Evolutionary conservation across 2,113 vertebrate species (phyloP).

Genomic region (Mormyrus iriodes): DNA sequence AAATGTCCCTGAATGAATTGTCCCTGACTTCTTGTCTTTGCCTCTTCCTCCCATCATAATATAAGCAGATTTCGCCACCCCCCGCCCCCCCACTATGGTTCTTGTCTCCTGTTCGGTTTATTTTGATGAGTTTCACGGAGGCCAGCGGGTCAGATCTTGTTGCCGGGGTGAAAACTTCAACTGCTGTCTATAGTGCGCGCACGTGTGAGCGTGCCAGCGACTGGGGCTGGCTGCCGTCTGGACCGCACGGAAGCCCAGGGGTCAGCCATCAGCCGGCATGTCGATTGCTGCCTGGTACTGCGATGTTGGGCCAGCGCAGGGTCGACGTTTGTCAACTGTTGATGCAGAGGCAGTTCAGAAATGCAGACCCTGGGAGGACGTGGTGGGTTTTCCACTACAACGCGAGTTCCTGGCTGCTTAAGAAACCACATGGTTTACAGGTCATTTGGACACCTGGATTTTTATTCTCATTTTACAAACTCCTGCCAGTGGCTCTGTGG

Average conservation of each 20-base stretch:
- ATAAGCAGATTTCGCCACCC: conserved; percentile 60
- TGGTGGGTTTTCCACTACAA: conserved; percentile 14
- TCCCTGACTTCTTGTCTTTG: conserved; percentile 25
- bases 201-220: background rate
- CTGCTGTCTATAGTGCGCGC: conserved; percentile 37
- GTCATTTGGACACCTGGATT: background rate
- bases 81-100: conserved; percentile 19
- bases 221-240: conserved; percentile 36
- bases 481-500: background rate
- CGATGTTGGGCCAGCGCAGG: conserved; percentile 53
- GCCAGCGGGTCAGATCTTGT: conserved; percentile 58
- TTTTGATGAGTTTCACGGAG: conserved; percentile 55
- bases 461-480: background rate
- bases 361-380: conserved; percentile 29
- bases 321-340: conserved; percentile 66
- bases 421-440: background rate
- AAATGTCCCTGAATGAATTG: conserved; percentile 41
- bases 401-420: background rate
- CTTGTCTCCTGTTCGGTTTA: conserved; percentile 45
- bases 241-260: conserved; percentile 46
- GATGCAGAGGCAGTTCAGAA: conserved; percentile 38
- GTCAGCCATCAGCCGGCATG: conserved; percentile 64
- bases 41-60: conserved; percentile 37
- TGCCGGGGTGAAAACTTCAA: conserved; percentile 50
- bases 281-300: conserved; percentile 63